Evolutionary conservation across 2,888 invertebrate genomes (phyloP), one percentile per base, ranked within the genome.

Genomic region (Nebria salina): DNA sequence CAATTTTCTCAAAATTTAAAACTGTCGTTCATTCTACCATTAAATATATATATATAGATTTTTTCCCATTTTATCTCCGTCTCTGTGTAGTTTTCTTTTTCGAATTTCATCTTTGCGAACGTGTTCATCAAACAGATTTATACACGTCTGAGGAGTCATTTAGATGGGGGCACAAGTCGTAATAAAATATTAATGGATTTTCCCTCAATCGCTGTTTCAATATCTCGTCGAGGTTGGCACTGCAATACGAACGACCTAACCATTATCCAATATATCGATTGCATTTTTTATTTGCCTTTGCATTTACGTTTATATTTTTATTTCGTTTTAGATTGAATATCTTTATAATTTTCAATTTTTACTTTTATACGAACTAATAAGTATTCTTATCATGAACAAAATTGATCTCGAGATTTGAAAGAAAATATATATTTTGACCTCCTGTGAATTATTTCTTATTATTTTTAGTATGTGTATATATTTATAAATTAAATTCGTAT

Each of bases 141-240:
- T 75, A 75, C 54, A 64, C 75, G 75, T 75, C 75, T 75, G 75
- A 75, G 64, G 75, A 75, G 75, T 75, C 75, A 75, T 75, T 54
- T 75, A 20, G 64, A 75, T 54, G 75, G 15, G 54, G 75, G 54
- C 54, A 43, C 75, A 20, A 43, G 75, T 54, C 54, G 54, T 75
- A 54, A 75, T 75, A 75, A 75, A 75, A 75, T 75, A 75, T 75
- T 75, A 75, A 75, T 70, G 70, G 70, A 70, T 70, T 70, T 70
- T 70, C 70, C 3, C 70, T 70, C 20, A 70, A 70, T 70, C 1
- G 70, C 26, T 13, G 70, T 26, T 70, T 20, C 70, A 70, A 70
- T 70, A 26, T 70, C 70, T 70, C 20, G 25, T 11, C 25, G 26
- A 25, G 25, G 70, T 34, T 70, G 25, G 70, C 34, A 70, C 9